These are phyloP conservation scores for Eristalinus aeneus DNA, from an alignment of 2,888 invertebrate species.

Conservation along the genomic window DNA sequence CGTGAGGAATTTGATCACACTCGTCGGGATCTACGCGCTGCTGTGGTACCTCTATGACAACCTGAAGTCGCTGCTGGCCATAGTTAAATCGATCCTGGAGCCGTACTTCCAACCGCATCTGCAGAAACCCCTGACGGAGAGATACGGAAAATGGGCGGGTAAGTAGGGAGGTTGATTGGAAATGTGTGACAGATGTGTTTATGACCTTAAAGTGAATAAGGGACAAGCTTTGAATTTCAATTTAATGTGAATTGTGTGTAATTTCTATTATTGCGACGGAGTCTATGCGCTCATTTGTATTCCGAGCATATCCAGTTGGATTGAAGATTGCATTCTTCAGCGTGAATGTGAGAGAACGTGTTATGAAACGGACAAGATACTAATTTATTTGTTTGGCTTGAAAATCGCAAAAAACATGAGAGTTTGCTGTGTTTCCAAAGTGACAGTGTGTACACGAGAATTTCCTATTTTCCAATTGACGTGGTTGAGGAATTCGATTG, in stretches of 20 bases:
- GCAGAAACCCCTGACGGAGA: constrained; percentile 83
- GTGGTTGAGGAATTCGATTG: too few relatives aligned
- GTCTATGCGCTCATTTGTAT: not conserved
- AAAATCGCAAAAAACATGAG: too few relatives aligned
- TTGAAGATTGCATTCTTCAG: not conserved
- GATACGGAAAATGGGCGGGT: constrained; percentile 95
- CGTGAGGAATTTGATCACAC: constrained; percentile 74
- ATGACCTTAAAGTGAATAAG: not conserved
- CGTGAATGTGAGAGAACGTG: not conserved
- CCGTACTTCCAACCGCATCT: constrained; percentile 86
- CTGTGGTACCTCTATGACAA: constrained; percentile 81
- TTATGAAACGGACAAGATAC: too few relatives aligned
- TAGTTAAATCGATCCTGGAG: constrained; percentile 84
- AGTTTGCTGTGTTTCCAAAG: too few relatives aligned
- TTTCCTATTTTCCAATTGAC: too few relatives aligned
- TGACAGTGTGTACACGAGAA: too few relatives aligned
- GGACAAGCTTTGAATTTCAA: not conserved
- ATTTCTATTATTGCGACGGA: not conserved
- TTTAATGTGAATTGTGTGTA: not conserved
- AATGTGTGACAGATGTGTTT: constrained; percentile 4
- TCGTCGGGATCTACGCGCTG: constrained; percentile 75
- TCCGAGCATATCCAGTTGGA: not conserved
- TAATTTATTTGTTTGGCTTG: too few relatives aligned
- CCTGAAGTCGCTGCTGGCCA: constrained; percentile 84
- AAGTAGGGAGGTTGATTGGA: constrained; percentile 77